A percentile compares a stretch with the other conserved stretches of the same genome.
phyloP scores from a whole-genome alignment of 2,888 invertebrate species.

The Amphipoea lucens region DNA sequence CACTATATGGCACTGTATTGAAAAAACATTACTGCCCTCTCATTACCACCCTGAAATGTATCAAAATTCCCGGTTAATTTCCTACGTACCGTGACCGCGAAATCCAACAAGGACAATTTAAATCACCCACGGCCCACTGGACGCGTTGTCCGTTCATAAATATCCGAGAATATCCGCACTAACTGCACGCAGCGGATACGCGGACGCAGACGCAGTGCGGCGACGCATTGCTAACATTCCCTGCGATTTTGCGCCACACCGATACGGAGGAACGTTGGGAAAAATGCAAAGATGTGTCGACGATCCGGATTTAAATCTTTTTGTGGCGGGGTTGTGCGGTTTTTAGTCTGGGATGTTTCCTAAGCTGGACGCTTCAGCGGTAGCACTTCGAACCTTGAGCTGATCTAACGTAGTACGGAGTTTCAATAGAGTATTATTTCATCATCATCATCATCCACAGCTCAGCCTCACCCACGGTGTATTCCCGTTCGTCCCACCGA shows the following conservation, averaged over 20 bases:
- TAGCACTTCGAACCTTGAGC: not conserved
- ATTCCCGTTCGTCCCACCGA: no score
- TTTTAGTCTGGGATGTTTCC: not conserved
- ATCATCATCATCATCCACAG: no score
- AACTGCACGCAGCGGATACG: slow-evolving; percentile 62
- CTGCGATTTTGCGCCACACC: slow-evolving; percentile 55
- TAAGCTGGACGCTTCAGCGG: not conserved
- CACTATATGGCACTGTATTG: not conserved
- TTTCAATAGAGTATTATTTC: no score
- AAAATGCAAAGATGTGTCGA: slow-evolving; percentile 59
- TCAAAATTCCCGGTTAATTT: slow-evolving; percentile 35
- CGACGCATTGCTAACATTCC: slow-evolving; percentile 74
- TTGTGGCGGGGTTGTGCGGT: not conserved
- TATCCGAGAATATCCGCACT: slow-evolving; percentile 66
- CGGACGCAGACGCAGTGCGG: slow-evolving; percentile 72
- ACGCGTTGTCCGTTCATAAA: slow-evolving; percentile 64
- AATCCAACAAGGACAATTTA: slow-evolving; percentile 62
- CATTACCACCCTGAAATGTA: slow-evolving; percentile 23
- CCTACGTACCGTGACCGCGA: slow-evolving; percentile 42
- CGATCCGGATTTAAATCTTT: slow-evolving; percentile 48
- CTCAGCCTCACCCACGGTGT: no score
- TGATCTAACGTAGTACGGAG: no score
- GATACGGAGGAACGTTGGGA: slow-evolving; percentile 55
- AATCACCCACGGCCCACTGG: slow-evolving; percentile 67
- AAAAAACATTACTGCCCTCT: slow-evolving; percentile 11